Evolutionary conservation across 2,113 vertebrate genomes (phyloP).

Genomic region (Echinops telfairi): DNA sequence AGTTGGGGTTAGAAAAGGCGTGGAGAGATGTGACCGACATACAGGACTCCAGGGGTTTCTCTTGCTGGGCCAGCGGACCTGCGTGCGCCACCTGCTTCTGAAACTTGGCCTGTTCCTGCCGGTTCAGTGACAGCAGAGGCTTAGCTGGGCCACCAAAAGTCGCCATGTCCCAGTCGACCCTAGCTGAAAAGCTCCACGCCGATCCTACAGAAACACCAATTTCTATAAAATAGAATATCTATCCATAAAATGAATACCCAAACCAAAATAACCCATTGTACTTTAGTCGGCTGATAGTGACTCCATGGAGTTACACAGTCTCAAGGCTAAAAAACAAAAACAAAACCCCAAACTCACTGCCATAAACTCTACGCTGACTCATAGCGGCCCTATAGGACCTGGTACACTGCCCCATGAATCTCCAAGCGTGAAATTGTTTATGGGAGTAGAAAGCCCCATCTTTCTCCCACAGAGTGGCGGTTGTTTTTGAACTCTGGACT

Average conservation of each 20-base stretch:
- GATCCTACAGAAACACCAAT: background rate
- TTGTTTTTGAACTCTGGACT: too few relatives aligned
- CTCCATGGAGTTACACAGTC: too few relatives aligned
- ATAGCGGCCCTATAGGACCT: too few relatives aligned
- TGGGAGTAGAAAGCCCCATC: too few relatives aligned
- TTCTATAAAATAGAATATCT: background rate
- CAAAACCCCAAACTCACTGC: too few relatives aligned
- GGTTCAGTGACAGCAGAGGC: slow-evolving; percentile 89
- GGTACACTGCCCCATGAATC: too few relatives aligned
- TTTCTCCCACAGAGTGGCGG: too few relatives aligned
- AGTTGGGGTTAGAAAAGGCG: slow-evolving; percentile 92
- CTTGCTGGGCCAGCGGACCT: slow-evolving; percentile 85
- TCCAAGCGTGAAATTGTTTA: too few relatives aligned
- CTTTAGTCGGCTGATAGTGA: background rate
- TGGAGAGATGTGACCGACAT: slow-evolving; percentile 92
- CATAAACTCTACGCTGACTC: too few relatives aligned
- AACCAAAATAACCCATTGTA: background rate
- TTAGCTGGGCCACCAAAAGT: background rate
- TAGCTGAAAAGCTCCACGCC: background rate
- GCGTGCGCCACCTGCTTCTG: slow-evolving; percentile 88
- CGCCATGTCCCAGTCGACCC: background rate
- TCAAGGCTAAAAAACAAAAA: too few relatives aligned
- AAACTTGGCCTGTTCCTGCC: slow-evolving; percentile 88
- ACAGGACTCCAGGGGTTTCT: slow-evolving; percentile 92
- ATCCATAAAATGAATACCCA: background rate